Conservation (phyloP, 2,888 invertebrate species). For the Drosophila nigricruria region DNA sequence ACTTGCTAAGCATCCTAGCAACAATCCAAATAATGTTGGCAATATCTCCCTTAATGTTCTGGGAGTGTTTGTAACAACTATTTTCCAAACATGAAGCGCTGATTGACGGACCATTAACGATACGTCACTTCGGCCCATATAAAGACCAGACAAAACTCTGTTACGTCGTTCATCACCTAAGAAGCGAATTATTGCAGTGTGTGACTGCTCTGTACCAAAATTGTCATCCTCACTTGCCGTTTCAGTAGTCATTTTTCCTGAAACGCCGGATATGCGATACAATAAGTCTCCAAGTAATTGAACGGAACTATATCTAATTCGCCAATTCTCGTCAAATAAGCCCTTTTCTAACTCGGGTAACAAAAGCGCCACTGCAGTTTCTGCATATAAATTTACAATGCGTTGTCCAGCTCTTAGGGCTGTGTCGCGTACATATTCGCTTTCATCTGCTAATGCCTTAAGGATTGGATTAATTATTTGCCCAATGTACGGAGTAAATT, state of each 20-base stretch:
- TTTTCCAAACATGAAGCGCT: conserved; percentile 99
- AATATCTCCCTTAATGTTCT: conserved; percentile 97
- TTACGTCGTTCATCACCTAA: conserved; percentile 96
- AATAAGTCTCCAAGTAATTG: conserved; percentile 97
- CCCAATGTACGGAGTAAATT: conserved; percentile 98
- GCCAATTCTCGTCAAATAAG: conserved; percentile 99
- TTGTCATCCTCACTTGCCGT: conserved; percentile 99
- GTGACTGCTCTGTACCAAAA: conserved; percentile 98
- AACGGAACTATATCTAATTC: conserved; percentile 97
- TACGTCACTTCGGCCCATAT: conserved; percentile 99
- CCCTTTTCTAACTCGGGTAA: conserved; percentile 97
- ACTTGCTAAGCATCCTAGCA: conserved; percentile 97
- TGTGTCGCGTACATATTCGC: conserved; percentile 99
- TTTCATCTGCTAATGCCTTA: conserved; percentile 99
- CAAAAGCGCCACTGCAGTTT: conserved; percentile 95
- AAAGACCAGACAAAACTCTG: conserved; percentile 96
- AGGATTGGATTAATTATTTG: conserved; percentile 98
- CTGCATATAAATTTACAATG: conserved; percentile 98
- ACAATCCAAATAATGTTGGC: conserved; percentile 95
- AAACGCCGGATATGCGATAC: conserved; percentile 98
- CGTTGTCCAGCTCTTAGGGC: conserved; percentile 98
- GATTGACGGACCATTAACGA: conserved; percentile 98
- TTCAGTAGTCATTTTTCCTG: conserved; percentile 99
- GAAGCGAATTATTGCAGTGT: conserved; percentile 94
- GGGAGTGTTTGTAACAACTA: conserved; percentile 99